A percentile compares a stretch with the other conserved stretches of the same genome.
Conservation (phyloP, 2,797 vertebrate species). For the Rhinophrynus dorsalis region DNA sequence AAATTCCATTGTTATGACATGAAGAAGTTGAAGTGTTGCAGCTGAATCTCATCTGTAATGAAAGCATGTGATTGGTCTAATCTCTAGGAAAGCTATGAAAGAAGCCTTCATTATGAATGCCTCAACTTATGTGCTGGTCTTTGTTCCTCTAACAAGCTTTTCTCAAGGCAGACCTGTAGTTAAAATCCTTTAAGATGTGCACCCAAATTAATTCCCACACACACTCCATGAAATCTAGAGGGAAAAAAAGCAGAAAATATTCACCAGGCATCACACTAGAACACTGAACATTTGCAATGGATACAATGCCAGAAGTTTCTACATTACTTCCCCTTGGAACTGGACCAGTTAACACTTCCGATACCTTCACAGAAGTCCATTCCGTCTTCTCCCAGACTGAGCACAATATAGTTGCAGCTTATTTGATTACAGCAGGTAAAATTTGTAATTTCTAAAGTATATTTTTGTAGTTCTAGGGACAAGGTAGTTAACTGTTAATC, state of each 20-base stretch:
- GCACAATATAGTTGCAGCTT: constrained; percentile 91
- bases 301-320: constrained; percentile 39
- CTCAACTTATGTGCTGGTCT: constrained; percentile 57
- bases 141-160: constrained; percentile 67
- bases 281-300: constrained; percentile 45
- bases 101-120: constrained; percentile 54
- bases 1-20: too few relatives aligned
- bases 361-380: constrained; percentile 64
- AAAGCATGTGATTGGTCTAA: constrained; percentile 68
- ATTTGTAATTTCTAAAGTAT: neutral
- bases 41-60: constrained; percentile 16
- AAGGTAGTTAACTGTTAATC: too few relatives aligned
- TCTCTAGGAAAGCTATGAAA: constrained; percentile 56
- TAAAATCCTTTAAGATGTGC: constrained; percentile 60
- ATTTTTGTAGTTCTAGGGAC: too few relatives aligned
- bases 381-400: constrained; percentile 88
- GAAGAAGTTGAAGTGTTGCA: neutral
- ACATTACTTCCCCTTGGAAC: constrained; percentile 63
- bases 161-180: constrained; percentile 55
- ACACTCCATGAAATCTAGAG: constrained; percentile 48
- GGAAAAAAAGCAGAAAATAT: neutral
- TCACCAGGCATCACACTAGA: constrained; percentile 39
- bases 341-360: constrained; percentile 69
- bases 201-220: constrained; percentile 56
- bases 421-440: constrained; percentile 94